A percentile compares a stretch with the other conserved stretches of the same genome.
phyloP scores from a whole-genome alignment of 2,113 vertebrate genomes.

The Paradisaea rubra region DNA sequence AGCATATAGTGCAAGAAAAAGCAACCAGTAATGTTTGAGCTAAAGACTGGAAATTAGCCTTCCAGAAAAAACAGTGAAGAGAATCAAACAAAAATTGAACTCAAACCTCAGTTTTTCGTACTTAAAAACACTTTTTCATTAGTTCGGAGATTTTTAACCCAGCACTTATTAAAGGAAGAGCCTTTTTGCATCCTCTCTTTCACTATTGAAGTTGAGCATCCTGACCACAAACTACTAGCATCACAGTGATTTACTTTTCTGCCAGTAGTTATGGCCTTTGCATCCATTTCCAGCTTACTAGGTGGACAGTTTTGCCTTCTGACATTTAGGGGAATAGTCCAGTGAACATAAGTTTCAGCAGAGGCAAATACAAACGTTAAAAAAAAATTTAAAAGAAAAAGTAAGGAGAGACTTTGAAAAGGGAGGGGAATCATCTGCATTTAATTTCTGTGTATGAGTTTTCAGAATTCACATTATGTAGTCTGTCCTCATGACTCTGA shows the following conservation, averaged over 20 bases:
- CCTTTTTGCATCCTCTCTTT: background rate
- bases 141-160: background rate
- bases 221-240: background rate
- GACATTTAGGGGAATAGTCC: background rate
- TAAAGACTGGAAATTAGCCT: background rate
- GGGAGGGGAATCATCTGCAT: background rate
- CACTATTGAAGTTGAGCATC: background rate
- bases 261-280: background rate
- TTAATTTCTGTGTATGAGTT: background rate
- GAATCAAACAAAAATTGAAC: background rate
- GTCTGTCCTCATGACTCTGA: background rate
- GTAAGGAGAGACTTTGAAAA: background rate
- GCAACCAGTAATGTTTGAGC: background rate
- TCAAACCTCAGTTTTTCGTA: background rate
- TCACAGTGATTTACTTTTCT: background rate
- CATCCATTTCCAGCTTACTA: background rate
- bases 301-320: background rate
- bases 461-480: background rate
- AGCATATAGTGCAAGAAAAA: background rate
- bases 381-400: background rate
- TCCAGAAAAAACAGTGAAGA: background rate
- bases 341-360: background rate
- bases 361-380: background rate
- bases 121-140: background rate
- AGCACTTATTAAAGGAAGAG: background rate